Percentiles rank a stretch among this genome's conserved stretches.
Conservation (phyloP, 2,113 vertebrate genomes). For the Sciurus niger region DNA sequence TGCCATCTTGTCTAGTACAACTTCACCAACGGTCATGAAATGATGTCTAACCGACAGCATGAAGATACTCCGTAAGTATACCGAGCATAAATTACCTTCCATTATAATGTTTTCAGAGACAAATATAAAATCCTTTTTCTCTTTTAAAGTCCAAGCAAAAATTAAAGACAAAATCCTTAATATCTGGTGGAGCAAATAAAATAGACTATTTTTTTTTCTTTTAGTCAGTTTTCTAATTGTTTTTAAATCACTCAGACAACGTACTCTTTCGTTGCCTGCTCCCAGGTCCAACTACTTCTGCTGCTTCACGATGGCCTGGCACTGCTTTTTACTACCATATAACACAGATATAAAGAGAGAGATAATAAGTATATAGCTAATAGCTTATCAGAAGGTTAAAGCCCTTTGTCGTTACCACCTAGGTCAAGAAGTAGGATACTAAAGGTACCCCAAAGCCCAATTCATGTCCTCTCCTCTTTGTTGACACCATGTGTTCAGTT, state of each 20-base stretch:
- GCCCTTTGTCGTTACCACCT: neutral
- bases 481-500: neutral
- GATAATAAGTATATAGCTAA: neutral
- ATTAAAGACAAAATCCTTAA: conserved; percentile 34
- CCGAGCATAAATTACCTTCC: neutral
- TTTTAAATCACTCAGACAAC: conserved; percentile 3
- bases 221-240: neutral
- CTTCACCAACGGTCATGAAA: conserved; percentile 23
- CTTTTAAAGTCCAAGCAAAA: conserved; percentile 34
- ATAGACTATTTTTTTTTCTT: neutral
- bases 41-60: neutral
- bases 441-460: neutral
- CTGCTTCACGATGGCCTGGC: neutral
- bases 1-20: neutral
- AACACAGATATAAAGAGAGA: neutral
- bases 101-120: conserved; percentile 18
- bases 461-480: neutral
- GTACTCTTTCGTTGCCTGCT: neutral
- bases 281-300: neutral
- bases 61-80: neutral
- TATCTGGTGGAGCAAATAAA: neutral
- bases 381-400: neutral
- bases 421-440: neutral
- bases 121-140: neutral
- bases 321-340: neutral